These are phyloP conservation scores for Taurulus bubalis DNA, from an alignment of 2,113 vertebrate species.

Conservation along the genomic window DNA sequence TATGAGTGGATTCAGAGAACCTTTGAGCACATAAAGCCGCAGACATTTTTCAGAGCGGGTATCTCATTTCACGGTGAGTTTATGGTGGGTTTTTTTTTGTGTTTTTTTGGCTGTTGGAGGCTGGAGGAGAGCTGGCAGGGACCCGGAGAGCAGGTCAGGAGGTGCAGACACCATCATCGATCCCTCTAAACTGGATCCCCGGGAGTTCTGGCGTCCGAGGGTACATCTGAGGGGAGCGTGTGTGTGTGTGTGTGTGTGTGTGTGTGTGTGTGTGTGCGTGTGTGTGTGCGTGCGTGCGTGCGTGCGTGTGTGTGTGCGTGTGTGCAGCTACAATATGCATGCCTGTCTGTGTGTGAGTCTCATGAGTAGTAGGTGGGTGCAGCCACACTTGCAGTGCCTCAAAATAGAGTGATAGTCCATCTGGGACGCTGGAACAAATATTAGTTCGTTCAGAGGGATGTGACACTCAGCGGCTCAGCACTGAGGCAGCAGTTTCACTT, in stretches of 20 bases:
- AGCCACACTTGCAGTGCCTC: slow-evolving; percentile 21
- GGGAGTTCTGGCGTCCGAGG: slow-evolving; percentile 33
- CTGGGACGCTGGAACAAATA: slow-evolving; percentile 45
- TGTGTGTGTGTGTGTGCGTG: slow-evolving; percentile 3
- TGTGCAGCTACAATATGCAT: not conserved
- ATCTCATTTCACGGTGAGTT: slow-evolving; percentile 54
- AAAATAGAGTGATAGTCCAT: slow-evolving; percentile 53
- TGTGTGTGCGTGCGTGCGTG: not conserved
- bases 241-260: not conserved
- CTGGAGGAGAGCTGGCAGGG: slow-evolving; percentile 40
- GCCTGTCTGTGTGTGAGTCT: not conserved
- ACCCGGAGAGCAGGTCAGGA: slow-evolving; percentile 48
- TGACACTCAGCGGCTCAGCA: slow-evolving; percentile 31
- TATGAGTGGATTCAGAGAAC: slow-evolving; percentile 52
- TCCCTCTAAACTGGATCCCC: slow-evolving; percentile 50
- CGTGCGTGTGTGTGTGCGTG: not conserved
- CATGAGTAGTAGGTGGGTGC: slow-evolving; percentile 18
- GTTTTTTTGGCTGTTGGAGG: slow-evolving; percentile 22
- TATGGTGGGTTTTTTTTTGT: slow-evolving; percentile 3
- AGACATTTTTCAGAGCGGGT: slow-evolving; percentile 44
- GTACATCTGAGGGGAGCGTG: slow-evolving; percentile 29
- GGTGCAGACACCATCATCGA: slow-evolving; percentile 59
- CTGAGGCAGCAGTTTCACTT: slow-evolving; percentile 37
- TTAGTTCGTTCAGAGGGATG: slow-evolving; percentile 31
- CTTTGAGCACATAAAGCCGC: slow-evolving; percentile 36